phyloP scores from a whole-genome alignment of 30 jellyfish, hydroid and myxozoan species.

The Chrysaora quinquecirrha region DNA sequence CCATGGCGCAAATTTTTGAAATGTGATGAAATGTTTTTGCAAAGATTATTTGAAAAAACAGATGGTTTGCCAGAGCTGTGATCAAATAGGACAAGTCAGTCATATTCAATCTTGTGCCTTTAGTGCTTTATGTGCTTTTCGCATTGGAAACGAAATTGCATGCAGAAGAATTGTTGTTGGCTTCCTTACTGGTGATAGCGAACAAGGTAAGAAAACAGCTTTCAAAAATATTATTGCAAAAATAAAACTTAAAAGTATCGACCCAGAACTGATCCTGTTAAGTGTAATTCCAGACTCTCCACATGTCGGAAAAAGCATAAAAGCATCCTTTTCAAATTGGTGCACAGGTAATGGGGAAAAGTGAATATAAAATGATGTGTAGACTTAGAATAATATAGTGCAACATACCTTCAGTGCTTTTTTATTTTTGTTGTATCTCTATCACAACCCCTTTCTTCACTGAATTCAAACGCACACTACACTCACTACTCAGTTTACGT shows the following conservation, averaged over 20 bases:
- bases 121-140: not conserved
- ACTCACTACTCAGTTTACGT: no score
- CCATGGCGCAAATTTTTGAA: no score
- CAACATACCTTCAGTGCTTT: no score
- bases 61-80: not conserved
- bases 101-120: not conserved
- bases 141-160: not conserved
- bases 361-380: no score
- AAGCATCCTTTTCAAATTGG: not conserved
- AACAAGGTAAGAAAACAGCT: not conserved
- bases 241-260: not conserved
- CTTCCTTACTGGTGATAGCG: not conserved
- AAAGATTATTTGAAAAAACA: not conserved
- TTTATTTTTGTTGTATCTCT: no score
- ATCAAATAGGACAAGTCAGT: not conserved
- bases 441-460: no score
- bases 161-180: not conserved
- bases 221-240: not conserved
- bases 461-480: no score
- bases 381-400: no score
- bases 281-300: slow-evolving; percentile 1
- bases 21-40: no score
- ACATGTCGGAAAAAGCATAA: slow-evolving; percentile 1
- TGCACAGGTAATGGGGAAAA: no score
- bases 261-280: not conserved